phyloP scores from a whole-genome alignment of 2,888 invertebrate species.

The Corbicula japonica region DNA sequence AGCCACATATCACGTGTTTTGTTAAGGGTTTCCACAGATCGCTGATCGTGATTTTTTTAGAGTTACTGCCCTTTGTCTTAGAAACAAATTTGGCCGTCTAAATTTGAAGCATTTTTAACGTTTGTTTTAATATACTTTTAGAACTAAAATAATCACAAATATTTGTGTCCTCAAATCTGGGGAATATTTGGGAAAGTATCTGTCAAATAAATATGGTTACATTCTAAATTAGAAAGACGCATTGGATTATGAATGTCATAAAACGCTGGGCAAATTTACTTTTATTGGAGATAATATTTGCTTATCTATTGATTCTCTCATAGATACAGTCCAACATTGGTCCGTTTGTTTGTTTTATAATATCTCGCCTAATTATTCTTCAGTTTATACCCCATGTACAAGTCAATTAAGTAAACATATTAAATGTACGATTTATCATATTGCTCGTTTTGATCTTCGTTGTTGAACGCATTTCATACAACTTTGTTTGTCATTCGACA shows the following conservation, averaged over 20 bases:
- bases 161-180: too few relatives aligned
- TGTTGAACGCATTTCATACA: too few relatives aligned
- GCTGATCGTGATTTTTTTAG: too few relatives aligned
- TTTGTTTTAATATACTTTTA: too few relatives aligned
- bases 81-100: too few relatives aligned
- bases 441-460: constrained; percentile 1
- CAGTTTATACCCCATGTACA: constrained; percentile 11
- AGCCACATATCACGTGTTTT: too few relatives aligned
- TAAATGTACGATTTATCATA: constrained; percentile 15
- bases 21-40: too few relatives aligned
- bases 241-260: constrained; percentile 35
- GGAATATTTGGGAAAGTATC: constrained; percentile 26
- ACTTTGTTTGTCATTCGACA: too few relatives aligned
- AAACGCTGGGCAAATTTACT: constrained; percentile 37
- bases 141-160: too few relatives aligned
- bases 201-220: constrained; percentile 30
- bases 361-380: constrained; percentile 17
- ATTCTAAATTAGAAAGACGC: constrained; percentile 32
- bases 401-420: constrained; percentile 18
- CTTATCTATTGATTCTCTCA: constrained; percentile 18
- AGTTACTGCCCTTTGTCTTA: too few relatives aligned
- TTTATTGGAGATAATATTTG: constrained; percentile 25
- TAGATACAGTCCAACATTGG: constrained; percentile 10
- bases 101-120: too few relatives aligned
- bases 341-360: constrained; percentile 30